A percentile compares a stretch with the other conserved stretches of the same genome.
These are phyloP conservation scores for Hippocampus zosterae DNA, from an alignment of 2,113 vertebrate genomes.

Conservation along the genomic window DNA sequence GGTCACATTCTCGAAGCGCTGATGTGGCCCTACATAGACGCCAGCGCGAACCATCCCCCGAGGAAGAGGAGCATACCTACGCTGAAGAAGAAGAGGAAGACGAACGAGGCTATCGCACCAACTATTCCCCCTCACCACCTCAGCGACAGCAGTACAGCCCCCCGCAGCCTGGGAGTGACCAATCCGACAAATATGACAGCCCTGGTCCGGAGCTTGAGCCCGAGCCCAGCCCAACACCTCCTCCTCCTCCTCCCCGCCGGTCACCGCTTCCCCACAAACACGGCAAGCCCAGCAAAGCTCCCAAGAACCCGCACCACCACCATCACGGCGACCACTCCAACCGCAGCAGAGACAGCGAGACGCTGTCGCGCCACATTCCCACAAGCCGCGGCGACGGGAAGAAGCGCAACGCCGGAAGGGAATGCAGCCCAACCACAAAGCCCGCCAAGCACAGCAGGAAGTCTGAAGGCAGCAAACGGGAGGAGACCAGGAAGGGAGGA, in stretches of 20 bases:
- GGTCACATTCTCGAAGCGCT: conserved; percentile 43
- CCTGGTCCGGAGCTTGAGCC: conserved; percentile 71
- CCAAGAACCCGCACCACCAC: conserved; percentile 59
- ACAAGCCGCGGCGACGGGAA: conserved; percentile 43
- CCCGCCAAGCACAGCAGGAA: conserved; percentile 64
- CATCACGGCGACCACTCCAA: conserved; percentile 25
- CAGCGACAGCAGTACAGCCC: conserved; percentile 72
- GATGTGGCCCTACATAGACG: conserved; percentile 62
- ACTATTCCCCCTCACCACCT: conserved; percentile 76
- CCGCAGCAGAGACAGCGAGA: conserved; percentile 45
- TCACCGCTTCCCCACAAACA: conserved; percentile 48
- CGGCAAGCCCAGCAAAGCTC: conserved; percentile 57
- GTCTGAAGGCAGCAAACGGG: conserved; percentile 65
- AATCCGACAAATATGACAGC: conserved; percentile 69
- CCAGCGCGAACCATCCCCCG: conserved; percentile 70
- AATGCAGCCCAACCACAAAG: conserved; percentile 63
- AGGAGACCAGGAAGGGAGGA: conserved; percentile 70
- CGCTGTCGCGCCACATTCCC: conserved; percentile 43
- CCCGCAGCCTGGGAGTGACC: conserved; percentile 65
- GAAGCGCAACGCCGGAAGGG: conserved; percentile 53
- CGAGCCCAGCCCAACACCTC: conserved; percentile 19
- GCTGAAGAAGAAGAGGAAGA: conserved; percentile 71
- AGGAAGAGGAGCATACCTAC: conserved; percentile 53
- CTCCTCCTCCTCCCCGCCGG: conserved; percentile 16
- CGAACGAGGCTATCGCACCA: conserved; percentile 71